Evolutionary conservation across 2,113 vertebrate genomes (phyloP), one percentile per base, ranked within the genome.

Genomic region (Callospermophilus lateralis): DNA sequence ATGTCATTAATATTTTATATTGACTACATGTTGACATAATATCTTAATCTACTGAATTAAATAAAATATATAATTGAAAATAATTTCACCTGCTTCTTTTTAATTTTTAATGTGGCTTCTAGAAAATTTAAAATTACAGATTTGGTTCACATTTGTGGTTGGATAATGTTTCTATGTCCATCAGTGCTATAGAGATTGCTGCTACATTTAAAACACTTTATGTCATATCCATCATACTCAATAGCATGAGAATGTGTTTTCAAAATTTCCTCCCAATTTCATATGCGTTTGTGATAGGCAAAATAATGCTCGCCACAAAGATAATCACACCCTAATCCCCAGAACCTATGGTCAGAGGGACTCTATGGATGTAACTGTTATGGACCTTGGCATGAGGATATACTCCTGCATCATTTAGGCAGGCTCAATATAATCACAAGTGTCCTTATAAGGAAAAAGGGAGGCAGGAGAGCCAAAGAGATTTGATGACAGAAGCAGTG

Each of bases 41-140:
- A 91, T 67, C 76, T 79, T 74, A 34, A 90, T 76, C 30, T 83
- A 84, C 11, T 93, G 20, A 76, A 89, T 80, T 78, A 39, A 94
- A 63, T 84, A 80, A 87, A 85, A 78, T 73, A 74, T 4, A 79
- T 58, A 88, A 84, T 45, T 87, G 39, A 65, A 89, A n/a, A 92
- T 55, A 42, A 67, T 86, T 90, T 94, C 70, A 80, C 26, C 63
- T 72, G 48, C 73, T 45, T 89, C n/a, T 48, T 81, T 81, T 92
- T 61, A 76, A 17, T 93, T 67, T 70, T 83, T 70, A 90, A 88
- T 32, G 9, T 22, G 26, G n/a, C n/a, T 90, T 9, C 20, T 34
- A 85, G 42, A 85, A 89, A 93, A 80, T 65, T 67, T 81, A 9
- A 92, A 86, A 58, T 83, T 93, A 10, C 5, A 39, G 12, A 34